These are phyloP conservation scores for Perdita meconis DNA, from an alignment of 2,888 invertebrate genomes.

Conservation along the genomic window DNA sequence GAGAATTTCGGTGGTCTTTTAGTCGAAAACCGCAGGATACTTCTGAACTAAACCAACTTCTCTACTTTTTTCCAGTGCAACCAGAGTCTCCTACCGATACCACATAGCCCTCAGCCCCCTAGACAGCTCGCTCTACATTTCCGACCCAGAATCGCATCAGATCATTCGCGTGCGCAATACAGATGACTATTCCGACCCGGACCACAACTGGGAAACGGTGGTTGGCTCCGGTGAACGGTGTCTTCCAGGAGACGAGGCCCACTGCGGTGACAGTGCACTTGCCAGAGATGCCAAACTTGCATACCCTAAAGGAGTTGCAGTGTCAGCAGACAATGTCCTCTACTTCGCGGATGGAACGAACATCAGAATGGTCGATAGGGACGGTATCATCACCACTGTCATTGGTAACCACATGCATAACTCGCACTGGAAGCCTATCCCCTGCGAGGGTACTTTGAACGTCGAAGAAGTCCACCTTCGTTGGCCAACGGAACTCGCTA, in stretches of 20 bases:
- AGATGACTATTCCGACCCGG: slow-evolving; percentile 93
- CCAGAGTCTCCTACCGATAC: slow-evolving; percentile 97
- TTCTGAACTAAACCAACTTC: neutral
- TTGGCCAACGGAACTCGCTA: slow-evolving; percentile 98
- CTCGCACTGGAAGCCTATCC: slow-evolving; percentile 96
- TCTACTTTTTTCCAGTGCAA: slow-evolving; percentile 88
- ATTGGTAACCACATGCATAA: slow-evolving; percentile 97
- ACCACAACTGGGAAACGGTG: slow-evolving; percentile 97
- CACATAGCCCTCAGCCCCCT: slow-evolving; percentile 98
- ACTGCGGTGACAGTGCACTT: slow-evolving; percentile 97
- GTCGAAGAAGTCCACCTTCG: slow-evolving; percentile 96
- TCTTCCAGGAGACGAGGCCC: slow-evolving; percentile 95
- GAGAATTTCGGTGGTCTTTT: neutral
- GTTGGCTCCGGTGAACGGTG: slow-evolving; percentile 98
- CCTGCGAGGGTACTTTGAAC: slow-evolving; percentile 95
- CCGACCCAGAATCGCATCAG: slow-evolving; percentile 97
- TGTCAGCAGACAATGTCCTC: slow-evolving; percentile 95
- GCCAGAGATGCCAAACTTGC: slow-evolving; percentile 97
- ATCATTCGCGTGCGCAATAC: slow-evolving; percentile 94
- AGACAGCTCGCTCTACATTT: slow-evolving; percentile 96
- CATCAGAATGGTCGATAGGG: slow-evolving; percentile 95
- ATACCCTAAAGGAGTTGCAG: slow-evolving; percentile 98
- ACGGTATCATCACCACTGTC: slow-evolving; percentile 96
- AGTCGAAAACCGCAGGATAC: no score
- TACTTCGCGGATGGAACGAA: slow-evolving; percentile 99